Conservation (phyloP, 2,113 vertebrate genomes). For the Mus musculus region DNA sequence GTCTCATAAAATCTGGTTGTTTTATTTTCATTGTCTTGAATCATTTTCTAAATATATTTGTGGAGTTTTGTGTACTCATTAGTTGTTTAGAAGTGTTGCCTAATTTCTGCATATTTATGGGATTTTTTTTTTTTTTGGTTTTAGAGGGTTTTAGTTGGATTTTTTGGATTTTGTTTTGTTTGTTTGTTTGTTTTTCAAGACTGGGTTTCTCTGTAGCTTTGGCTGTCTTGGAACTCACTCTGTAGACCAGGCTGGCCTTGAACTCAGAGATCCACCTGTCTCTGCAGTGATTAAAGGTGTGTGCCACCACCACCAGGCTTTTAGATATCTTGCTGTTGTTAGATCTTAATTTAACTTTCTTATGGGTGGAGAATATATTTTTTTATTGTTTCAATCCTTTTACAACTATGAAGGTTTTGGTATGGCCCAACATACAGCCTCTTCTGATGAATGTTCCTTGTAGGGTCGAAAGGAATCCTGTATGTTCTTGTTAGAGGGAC, state of each 20-base stretch:
- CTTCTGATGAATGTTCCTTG: not conserved
- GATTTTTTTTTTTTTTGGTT: not conserved
- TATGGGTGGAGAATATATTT: not conserved
- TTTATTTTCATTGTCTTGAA: conserved; percentile 29
- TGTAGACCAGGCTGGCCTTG: not conserved
- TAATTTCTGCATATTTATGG: conserved; percentile 48
- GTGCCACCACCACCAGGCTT: not conserved
- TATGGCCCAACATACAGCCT: not conserved
- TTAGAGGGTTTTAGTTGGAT: too few relatives aligned
- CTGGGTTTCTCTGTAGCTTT: not conserved
- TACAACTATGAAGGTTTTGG: not conserved
- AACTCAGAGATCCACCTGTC: not conserved
- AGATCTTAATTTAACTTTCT: not conserved
- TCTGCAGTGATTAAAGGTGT: not conserved
- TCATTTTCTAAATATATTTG: conserved; percentile 34
- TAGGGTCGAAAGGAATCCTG: not conserved
- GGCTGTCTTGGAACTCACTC: not conserved
- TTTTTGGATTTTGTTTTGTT: not conserved
- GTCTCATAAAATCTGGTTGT: not conserved
- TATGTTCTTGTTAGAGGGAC: not conserved
- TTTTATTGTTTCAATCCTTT: conserved; percentile 21
- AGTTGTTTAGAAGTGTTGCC: not conserved
- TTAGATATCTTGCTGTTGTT: not conserved
- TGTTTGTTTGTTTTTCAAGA: not conserved
- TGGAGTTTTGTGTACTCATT: not conserved